Evolutionary conservation across 2,797 vertebrate species (phyloP), one percentile per base, ranked within the genome.

Genomic region (Ctenopoma multispine): DNA sequence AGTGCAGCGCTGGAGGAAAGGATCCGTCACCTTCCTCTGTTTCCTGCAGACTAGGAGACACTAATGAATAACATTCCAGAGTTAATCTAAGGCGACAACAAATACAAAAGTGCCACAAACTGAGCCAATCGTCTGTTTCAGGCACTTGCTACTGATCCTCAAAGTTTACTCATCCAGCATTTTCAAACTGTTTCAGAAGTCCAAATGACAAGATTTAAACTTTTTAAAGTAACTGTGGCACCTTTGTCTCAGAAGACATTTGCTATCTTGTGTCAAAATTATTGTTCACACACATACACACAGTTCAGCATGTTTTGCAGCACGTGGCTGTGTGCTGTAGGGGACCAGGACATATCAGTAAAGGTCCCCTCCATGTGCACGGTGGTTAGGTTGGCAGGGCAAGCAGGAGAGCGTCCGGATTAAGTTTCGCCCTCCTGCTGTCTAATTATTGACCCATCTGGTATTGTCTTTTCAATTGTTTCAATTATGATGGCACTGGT

Each of bases 381-480:
- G 68, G 81, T 59, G 79, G 81, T 77, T 68, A 58, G 78, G 75
- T 77, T 86, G 81, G 85, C 84, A 85, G 81, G 85, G 82, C 82
- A 72, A 79, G 85, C 80, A 82, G 91, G 84, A 83, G 84, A 87
- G 90, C 77, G 83, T 89, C 85, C 85, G 86, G 92, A 92, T 93
- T 90, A 85, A 89, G 84, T 93, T 93, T 84, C 89, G 85, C 78
- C 87, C 89, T 85, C 91, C 91, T 85, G 90, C 92, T 89, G 92
- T 91, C 92, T 92, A 92, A 94, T 94, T 93, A 95, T 95, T 93
- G 94, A 95, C 92, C 93, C 89, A 93, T 92, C 92, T 92, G 91
- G 90, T 93, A 94, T 93, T 94, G 93, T 94, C 92, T 94, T 94
- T 94, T 95, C 93, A 94, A 92, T 94, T 91, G 92, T 94, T 92